Evolutionary conservation across 2,888 invertebrate species (phyloP), one percentile per base, ranked within the genome.

Genomic region (Serrognathus titanus): DNA sequence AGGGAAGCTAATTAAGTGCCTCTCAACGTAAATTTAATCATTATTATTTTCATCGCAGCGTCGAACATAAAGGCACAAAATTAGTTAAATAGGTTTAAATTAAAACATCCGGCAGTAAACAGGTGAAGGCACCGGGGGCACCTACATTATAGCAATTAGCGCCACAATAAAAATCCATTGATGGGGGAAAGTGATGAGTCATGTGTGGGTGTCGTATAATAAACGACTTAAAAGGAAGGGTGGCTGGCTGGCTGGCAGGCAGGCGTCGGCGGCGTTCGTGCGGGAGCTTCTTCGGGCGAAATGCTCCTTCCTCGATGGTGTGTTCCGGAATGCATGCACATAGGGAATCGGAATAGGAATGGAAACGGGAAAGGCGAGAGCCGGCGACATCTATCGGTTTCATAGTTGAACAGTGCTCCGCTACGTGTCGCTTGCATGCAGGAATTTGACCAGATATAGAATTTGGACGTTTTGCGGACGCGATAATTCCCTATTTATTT

Each of bases 351-450:
- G 20, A 12, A 39, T 13, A 12, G 11, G 39, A 16, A 43, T 20
- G 43, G 57, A 56, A 54, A 51, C 52, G 53, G 53, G 49, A 57
- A 57, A 67, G 61, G 57, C 65, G 68, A 65, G 59, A 68, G 60
- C 68, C 65, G 60, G 72, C 73, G 74, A 71, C 75, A 75, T 75
- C 75, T 75, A 69, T 68, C 64, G 74, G 67, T 58, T 62, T 55
- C 54, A 57, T 64, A 70, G 68, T 75, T 77, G 69, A 62, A 59
- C 62, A 55, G 64, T 57, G 55, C 57, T 63, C 76, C 77, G 75
- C 70, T 67, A 71, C 70, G 73, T 71, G 76, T 72, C 77, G 77
- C 76, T 69, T 66, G 66, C 62, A 60, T 69, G 58, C 67, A 66
- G 69, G 65, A 68, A 69, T 66, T 58, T 60, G 41, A 40, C 57